Evolutionary conservation across 2,797 vertebrate species (phyloP).

Genomic region (Cyprinodon diabolis): DNA sequence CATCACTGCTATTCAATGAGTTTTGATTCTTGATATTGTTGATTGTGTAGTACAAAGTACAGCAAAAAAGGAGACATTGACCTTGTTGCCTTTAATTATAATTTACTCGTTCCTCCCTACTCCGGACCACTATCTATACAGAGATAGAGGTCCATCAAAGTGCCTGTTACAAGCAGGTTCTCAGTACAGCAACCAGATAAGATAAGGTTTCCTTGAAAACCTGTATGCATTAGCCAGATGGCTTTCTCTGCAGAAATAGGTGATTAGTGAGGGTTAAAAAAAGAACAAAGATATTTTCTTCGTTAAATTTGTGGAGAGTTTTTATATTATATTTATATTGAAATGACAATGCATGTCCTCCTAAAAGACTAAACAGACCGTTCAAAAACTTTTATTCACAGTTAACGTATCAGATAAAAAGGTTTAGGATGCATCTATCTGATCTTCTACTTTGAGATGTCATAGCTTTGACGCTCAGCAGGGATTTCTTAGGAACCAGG

Average conservation of each 20-base stretch:
- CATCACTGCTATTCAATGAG: neutral
- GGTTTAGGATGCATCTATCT: constrained; percentile 1
- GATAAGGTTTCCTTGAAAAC: neutral
- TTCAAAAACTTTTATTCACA: neutral
- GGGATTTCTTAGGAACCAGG: constrained; percentile 50
- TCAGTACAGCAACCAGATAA: neutral
- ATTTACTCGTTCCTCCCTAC: neutral
- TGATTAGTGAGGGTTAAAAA: neutral
- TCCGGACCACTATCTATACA: neutral
- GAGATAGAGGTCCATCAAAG: neutral
- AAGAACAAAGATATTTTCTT: neutral
- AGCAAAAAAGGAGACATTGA: neutral
- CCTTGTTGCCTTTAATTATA: neutral
- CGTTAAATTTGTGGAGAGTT: neutral
- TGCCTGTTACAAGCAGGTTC: neutral
- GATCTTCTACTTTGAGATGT: neutral
- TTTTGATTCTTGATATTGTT: neutral
- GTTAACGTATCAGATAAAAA: neutral
- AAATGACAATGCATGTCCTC: neutral
- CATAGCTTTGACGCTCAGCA: constrained; percentile 3
- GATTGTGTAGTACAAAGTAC: neutral
- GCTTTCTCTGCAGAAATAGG: neutral
- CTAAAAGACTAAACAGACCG: neutral
- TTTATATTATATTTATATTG: neutral
- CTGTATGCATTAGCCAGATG: constrained; percentile 8